Conservation (phyloP, 2,888 invertebrate species). For the Erannis defoliaria region DNA sequence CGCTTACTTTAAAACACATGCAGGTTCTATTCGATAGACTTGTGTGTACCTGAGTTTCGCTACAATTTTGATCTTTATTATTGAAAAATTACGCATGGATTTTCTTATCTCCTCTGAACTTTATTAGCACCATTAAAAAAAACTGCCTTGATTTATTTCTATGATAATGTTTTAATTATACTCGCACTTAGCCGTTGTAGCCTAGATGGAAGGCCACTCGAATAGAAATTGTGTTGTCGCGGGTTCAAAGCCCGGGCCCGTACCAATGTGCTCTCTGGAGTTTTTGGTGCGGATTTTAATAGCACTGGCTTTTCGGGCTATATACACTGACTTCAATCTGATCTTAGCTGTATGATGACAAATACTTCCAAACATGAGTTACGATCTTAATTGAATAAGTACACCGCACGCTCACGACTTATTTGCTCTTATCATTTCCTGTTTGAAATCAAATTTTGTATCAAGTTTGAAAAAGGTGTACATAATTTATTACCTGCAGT, state of each 20-base stretch:
- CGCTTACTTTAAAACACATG: conserved; percentile 75
- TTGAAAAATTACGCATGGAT: not conserved
- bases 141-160: no score
- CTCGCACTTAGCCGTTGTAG: no score
- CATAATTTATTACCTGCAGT: no score
- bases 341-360: not conserved
- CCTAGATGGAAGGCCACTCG: no score
- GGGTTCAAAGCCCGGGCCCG: no score
- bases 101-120: not conserved
- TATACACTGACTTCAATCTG: no score
- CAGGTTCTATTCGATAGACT: conserved; percentile 63
- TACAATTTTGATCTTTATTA: conserved; percentile 49
- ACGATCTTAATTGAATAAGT: conserved; percentile 26
- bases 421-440: conserved; percentile 18
- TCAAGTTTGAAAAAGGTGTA: not conserved
- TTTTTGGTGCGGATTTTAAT: no score
- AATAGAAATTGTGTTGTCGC: no score
- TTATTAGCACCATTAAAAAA: no score
- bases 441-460: conserved; percentile 9
- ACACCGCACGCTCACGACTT: conserved; percentile 21
- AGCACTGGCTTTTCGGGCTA: no score
- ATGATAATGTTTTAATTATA: no score
- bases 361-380: not conserved
- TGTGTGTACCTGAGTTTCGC: conserved; percentile 76
- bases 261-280: no score